phyloP scores from a whole-genome alignment of 2,113 vertebrate species.

The Malurus alboscapulatus region DNA sequence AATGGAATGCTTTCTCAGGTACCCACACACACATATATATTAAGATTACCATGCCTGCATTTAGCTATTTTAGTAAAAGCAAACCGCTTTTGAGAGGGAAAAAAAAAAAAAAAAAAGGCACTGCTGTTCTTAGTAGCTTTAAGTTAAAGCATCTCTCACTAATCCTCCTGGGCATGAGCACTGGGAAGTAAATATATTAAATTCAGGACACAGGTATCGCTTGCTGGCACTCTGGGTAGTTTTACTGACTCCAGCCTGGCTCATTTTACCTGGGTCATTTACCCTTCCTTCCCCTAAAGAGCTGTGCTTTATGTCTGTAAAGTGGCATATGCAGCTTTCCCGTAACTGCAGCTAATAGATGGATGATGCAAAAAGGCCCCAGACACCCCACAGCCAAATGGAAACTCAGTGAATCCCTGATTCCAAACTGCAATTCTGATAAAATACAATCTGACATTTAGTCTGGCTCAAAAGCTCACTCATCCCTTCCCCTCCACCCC shows the following conservation, averaged over 20 bases:
- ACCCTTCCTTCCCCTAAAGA: neutral
- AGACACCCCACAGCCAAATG: neutral
- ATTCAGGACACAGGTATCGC: neutral
- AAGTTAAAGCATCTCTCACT: neutral
- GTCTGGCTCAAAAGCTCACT: neutral
- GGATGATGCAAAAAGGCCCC: neutral
- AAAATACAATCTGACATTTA: neutral
- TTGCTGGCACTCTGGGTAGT: neutral
- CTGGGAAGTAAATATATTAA: neutral
- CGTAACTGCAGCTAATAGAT: neutral
- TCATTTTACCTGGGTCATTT: neutral
- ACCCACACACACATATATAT: neutral
- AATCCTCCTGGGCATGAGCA: neutral
- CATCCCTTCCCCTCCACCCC: neutral
- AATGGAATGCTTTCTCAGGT: slow-evolving; percentile 6
- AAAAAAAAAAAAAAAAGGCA: neutral
- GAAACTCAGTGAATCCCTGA: neutral
- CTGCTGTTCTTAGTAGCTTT: neutral
- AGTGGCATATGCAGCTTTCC: neutral
- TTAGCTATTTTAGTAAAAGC: neutral
- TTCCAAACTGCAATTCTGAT: neutral
- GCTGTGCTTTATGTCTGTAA: neutral
- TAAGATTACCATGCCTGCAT: neutral
- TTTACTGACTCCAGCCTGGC: neutral
- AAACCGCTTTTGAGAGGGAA: neutral